phyloP scores from a whole-genome alignment of 1,140 invertebrate genomes.

The Armadillidium nasatum region DNA sequence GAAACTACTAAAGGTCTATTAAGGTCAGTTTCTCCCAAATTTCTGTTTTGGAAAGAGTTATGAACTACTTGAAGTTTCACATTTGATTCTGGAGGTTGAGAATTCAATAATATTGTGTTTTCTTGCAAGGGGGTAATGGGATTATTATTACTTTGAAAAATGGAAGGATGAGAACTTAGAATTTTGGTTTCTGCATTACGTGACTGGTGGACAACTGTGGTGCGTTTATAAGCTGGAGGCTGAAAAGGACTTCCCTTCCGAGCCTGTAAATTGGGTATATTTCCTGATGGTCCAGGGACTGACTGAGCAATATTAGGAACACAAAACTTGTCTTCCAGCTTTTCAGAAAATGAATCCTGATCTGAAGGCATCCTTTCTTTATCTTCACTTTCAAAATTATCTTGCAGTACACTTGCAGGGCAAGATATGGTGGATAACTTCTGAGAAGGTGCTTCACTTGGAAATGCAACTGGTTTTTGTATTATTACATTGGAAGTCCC shows the following conservation, averaged over 20 bases:
- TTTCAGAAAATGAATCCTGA: no score
- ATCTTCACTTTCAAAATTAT: no score
- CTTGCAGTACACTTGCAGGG: no score
- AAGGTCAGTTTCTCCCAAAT: no score
- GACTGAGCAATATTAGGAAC: neutral
- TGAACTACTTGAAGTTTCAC: neutral
- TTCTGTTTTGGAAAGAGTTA: no score
- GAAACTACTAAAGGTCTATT: no score
- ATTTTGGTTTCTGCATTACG: neutral
- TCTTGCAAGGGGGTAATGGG: neutral
- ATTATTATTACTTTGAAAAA: conserved; percentile 3
- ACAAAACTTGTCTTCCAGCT: no score
- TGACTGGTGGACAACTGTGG: neutral
- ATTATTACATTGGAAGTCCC: no score
- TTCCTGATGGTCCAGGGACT: conserved; percentile 28
- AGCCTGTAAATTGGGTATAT: conserved; percentile 25
- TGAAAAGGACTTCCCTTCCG: conserved; percentile 40
- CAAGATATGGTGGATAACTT: no score
- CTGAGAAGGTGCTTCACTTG: no score
- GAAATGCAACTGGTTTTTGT: no score
- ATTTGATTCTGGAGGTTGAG: neutral
- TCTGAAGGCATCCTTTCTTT: no score
- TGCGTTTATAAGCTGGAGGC: conserved; percentile 23
- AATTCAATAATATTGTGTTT: neutral
- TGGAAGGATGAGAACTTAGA: neutral